A percentile compares a stretch with the other conserved stretches of the same genome.
Evolutionary conservation across 2,888 invertebrate species (phyloP).

Genomic region (Ariolimax columbianus): DNA sequence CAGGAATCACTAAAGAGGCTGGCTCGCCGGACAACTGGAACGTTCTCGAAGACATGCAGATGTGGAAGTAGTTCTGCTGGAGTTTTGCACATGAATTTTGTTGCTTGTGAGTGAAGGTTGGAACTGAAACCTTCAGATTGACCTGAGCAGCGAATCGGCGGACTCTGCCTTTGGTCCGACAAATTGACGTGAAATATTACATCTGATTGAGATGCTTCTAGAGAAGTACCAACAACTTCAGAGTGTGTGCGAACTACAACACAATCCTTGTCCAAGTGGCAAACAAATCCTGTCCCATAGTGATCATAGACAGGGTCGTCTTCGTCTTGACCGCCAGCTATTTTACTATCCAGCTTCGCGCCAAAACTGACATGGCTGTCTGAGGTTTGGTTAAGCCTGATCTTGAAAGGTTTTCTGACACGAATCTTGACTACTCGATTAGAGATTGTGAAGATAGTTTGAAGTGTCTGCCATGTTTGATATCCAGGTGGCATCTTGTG

Average conservation of each 20-base stretch:
- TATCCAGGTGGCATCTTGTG: not conserved
- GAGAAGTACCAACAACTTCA: not conserved
- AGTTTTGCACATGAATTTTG: conserved; percentile 30
- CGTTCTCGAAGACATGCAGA: not conserved
- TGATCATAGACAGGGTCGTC: conserved; percentile 22
- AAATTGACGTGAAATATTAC: not conserved
- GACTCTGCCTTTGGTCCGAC: not conserved
- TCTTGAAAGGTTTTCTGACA: conserved; percentile 17
- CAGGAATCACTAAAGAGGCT: conserved; percentile 41
- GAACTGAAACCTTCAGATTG: not conserved
- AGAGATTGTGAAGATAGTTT: conserved; percentile 12
- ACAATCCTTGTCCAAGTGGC: not conserved
- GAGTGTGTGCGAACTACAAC: conserved; percentile 30
- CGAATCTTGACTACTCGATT: conserved; percentile 36
- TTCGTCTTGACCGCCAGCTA: not conserved
- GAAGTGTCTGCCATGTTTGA: not conserved
- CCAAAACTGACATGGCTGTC: not conserved
- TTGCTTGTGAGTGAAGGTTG: conserved; percentile 7
- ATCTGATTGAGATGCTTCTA: conserved; percentile 27
- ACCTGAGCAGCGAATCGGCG: not conserved
- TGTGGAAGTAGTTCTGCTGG: conserved; percentile 1
- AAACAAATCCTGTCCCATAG: conserved; percentile 44
- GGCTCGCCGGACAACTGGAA: conserved; percentile 38
- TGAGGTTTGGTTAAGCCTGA: not conserved
- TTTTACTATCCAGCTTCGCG: not conserved